Evolutionary conservation across 2,797 vertebrate species (phyloP).

Genomic region (Ceyx erithaca): DNA sequence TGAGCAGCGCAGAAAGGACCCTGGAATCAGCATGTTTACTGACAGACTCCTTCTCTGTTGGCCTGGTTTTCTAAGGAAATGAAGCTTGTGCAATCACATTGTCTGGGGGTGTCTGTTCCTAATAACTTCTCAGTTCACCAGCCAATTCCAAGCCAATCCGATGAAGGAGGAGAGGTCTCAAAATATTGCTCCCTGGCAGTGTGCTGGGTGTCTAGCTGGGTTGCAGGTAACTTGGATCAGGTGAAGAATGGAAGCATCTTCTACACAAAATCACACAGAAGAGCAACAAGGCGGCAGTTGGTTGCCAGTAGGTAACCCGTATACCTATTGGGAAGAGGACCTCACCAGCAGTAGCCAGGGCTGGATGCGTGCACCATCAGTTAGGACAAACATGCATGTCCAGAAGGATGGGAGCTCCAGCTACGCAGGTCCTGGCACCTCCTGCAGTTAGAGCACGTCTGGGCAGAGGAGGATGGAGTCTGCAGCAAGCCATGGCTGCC

Average conservation of each 20-base stretch:
- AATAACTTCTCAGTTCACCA: constrained; percentile 57
- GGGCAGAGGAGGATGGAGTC: neutral
- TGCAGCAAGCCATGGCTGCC: neutral
- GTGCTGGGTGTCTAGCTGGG: neutral
- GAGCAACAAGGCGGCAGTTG: neutral
- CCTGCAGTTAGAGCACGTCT: neutral
- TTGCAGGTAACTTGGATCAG: neutral
- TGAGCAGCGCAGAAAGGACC: neutral
- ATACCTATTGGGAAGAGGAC: neutral
- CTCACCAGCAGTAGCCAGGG: neutral
- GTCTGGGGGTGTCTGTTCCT: constrained; percentile 72
- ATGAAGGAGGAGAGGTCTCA: neutral
- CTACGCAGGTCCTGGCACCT: neutral
- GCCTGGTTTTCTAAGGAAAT: constrained; percentile 68
- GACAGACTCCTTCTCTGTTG: constrained; percentile 59
- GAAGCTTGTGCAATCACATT: constrained; percentile 72
- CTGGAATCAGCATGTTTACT: constrained; percentile 68
- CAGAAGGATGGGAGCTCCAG: neutral
- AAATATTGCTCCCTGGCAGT: accelerated
- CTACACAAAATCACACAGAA: accelerated
- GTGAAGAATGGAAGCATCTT: neutral
- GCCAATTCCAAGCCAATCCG: constrained; percentile 59
- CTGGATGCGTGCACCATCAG: neutral
- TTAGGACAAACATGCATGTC: neutral
- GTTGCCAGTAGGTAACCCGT: neutral